Conservation (phyloP, 2,888 invertebrate species). For the Atrina japonica region DNA sequence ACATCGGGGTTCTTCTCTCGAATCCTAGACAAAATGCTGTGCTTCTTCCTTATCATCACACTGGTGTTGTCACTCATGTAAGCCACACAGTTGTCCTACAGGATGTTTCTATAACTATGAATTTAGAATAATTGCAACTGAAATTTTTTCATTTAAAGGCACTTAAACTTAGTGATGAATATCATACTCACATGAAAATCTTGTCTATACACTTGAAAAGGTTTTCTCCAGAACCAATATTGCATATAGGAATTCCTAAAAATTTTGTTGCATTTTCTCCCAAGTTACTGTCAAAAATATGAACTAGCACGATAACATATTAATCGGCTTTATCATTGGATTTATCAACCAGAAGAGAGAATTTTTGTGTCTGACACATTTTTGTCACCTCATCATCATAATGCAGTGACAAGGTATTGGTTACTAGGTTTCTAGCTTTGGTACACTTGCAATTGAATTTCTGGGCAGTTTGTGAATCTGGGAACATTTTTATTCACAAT, state of each 20-base stretch:
- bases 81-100: slow-evolving; percentile 1
- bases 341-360: slow-evolving; percentile 12
- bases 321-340: slow-evolving; percentile 24
- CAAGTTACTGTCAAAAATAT: not conserved
- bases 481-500: slow-evolving; percentile 21
- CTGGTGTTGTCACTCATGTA: slow-evolving; percentile 2
- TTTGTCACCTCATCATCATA: too few relatives aligned
- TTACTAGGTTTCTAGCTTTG: slow-evolving; percentile 24
- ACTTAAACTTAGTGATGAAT: too few relatives aligned
- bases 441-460: slow-evolving; percentile 20
- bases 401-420: slow-evolving; percentile 9
- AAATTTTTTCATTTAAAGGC: too few relatives aligned
- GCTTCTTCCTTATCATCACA: not conserved
- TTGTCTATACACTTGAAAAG: too few relatives aligned
- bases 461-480: slow-evolving; percentile 27
- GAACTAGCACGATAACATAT: slow-evolving; percentile 4
- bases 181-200: too few relatives aligned
- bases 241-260: too few relatives aligned
- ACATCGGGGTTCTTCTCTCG: too few relatives aligned
- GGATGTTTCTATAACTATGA: not conserved
- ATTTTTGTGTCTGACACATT: not conserved
- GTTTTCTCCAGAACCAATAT: too few relatives aligned
- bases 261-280: not conserved
- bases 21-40: too few relatives aligned
- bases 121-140: too few relatives aligned